Conservation (phyloP, 2,888 invertebrate genomes). For the Lagria hirta region DNA sequence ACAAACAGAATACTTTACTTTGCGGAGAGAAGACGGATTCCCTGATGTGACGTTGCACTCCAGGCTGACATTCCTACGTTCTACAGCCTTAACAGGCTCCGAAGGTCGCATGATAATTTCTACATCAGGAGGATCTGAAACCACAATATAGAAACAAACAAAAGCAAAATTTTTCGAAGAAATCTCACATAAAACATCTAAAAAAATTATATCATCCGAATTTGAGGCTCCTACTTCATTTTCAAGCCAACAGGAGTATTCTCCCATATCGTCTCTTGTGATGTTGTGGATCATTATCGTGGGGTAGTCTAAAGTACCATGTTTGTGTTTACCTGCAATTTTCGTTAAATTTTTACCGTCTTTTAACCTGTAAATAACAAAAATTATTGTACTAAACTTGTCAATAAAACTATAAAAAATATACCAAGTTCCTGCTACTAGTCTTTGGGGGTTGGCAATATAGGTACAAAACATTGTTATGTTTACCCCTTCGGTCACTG, state of each 20-base stretch:
- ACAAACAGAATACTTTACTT: too few relatives aligned
- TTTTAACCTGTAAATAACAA: slow-evolving; percentile 64
- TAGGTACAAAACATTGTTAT: slow-evolving; percentile 75
- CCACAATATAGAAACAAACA: slow-evolving; percentile 3
- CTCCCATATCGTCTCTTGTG: slow-evolving; percentile 76
- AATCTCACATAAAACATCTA: slow-evolving; percentile 82
- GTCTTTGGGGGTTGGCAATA: slow-evolving; percentile 81
- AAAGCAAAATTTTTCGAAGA: slow-evolving; percentile 4
- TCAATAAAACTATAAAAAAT: slow-evolving; percentile 37
- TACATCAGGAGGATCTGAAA: slow-evolving; percentile 75
- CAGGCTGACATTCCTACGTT: slow-evolving; percentile 77
- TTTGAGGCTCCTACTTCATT: slow-evolving; percentile 78
- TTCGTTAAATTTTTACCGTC: slow-evolving; percentile 65
- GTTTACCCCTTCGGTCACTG: slow-evolving; percentile 73
- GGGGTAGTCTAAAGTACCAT: slow-evolving; percentile 74
- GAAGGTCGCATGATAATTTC: slow-evolving; percentile 74
- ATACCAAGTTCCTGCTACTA: slow-evolving; percentile 78
- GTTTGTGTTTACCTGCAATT: slow-evolving; percentile 67
- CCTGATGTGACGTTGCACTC: slow-evolving; percentile 78
- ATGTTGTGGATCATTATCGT: slow-evolving; percentile 77
- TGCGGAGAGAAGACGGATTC: slow-evolving; percentile 71
- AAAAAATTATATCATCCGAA: slow-evolving; percentile 71
- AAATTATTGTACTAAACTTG: neutral
- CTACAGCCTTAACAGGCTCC: slow-evolving; percentile 75
- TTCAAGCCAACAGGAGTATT: slow-evolving; percentile 78